Evolutionary conservation across 2,113 vertebrate genomes (phyloP), one percentile per base, ranked within the genome.

Genomic region (Notiomystis cincta): DNA sequence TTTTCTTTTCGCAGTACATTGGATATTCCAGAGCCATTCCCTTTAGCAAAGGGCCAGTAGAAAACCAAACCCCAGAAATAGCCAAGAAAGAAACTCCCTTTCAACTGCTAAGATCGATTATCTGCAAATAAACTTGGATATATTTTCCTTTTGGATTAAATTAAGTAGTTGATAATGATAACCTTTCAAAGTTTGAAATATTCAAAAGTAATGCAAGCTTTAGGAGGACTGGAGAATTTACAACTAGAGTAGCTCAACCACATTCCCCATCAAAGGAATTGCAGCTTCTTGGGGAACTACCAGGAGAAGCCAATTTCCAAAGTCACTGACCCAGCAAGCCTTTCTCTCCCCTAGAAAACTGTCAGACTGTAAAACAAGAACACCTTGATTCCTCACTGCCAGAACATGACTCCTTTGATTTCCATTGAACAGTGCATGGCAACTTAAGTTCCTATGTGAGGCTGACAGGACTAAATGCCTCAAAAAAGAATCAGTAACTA

Each of bases 341-440:
- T 56, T 89, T 17, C 12, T 40, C 37, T 94, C 54, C 38, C 60
- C 22, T 0, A 51, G 44, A 44, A 65, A 60, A 71, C 1, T 11
- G 18, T 14, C 27, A 57, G 11, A 72, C 9, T 11, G 18, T 14
- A 31, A 57, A 11, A 72, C 9, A 47, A 0, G 0, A 80, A 38
- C 27, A 37, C 23, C 27, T 64, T 11, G 22, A 80, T 28, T 61
- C 47, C 78, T 64, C 33, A n/a, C 31, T 64, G 38, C 23, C 38
- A 45, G 28, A 75, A 71, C 17, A 60, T 3, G 22, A 45, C 17
- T 66, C 44, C 66, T 87, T 70, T 60, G 31, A 56, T 31, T 61
- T 66, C 28, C 48, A 56, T 2, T 1, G 12, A 72, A 80, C 0
- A 2, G 35, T 1, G 1, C 69, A 42, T 8, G n/a, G 48, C 60